Conservation (phyloP, 2,113 vertebrate species). For the Ahaetulla prasina region DNA sequence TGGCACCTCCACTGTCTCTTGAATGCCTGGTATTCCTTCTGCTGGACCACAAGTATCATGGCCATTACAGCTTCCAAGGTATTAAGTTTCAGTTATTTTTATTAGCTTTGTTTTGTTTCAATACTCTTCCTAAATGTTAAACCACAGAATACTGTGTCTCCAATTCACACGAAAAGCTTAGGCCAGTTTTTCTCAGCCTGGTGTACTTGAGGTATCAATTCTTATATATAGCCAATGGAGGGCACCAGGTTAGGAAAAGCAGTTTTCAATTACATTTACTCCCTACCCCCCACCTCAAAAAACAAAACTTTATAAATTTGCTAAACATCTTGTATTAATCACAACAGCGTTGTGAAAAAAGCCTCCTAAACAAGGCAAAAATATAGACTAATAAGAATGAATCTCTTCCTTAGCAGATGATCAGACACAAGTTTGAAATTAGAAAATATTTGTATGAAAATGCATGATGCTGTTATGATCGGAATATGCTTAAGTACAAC, state of each 20-base stretch:
- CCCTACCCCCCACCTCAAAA: background rate
- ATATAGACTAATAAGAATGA: constrained; percentile 34
- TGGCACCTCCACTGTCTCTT: background rate
- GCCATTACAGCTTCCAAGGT: constrained; percentile 9
- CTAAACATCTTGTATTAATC: constrained; percentile 35
- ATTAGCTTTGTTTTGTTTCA: constrained; percentile 18
- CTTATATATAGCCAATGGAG: background rate
- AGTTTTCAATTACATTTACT: background rate
- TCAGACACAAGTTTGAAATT: constrained; percentile 31
- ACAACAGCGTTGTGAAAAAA: constrained; percentile 27
- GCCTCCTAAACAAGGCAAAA: constrained; percentile 13
- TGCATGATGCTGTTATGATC: constrained; percentile 17
- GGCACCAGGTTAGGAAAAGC: background rate
- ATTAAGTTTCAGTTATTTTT: constrained; percentile 5
- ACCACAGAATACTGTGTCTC: background rate
- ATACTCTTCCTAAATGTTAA: fast-evolving
- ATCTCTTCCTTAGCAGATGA: constrained; percentile 38
- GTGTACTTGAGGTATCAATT: background rate
- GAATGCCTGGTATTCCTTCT: background rate
- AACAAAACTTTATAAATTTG: constrained; percentile 4
- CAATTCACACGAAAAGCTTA: background rate
- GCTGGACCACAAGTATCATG: background rate
- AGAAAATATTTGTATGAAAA: constrained; percentile 1
- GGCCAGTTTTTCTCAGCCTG: background rate
- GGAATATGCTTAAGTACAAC: constrained; percentile 30